phyloP scores from a whole-genome alignment of 1,140 invertebrate species.

The Elymnias hypermnestra region DNA sequence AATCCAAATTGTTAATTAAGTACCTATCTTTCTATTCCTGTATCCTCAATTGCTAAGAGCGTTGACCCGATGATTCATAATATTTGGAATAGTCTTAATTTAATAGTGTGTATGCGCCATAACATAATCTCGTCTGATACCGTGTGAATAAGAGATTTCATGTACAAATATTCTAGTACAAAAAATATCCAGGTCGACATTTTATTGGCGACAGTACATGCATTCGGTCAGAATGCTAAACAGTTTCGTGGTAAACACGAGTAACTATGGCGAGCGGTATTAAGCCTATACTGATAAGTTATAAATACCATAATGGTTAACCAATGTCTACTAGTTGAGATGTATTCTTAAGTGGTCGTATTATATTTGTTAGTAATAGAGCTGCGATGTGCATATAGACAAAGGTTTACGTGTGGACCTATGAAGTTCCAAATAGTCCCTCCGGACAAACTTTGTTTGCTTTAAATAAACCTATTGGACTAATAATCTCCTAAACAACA shows the following conservation, averaged over 20 bases:
- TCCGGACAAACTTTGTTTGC: conserved; percentile 40
- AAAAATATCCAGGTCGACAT: conserved; percentile 61
- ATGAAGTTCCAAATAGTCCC: conserved; percentile 49
- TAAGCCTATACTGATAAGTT: conserved; percentile 30
- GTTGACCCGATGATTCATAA: conserved; percentile 35
- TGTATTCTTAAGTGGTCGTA: conserved; percentile 32
- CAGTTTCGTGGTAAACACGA: conserved; percentile 64
- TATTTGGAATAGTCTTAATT: conserved; percentile 16
- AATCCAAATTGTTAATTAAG: conserved; percentile 28
- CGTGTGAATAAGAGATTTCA: conserved; percentile 55
- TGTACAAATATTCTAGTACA: conserved; percentile 52
- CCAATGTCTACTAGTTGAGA: conserved; percentile 3
- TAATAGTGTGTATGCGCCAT: conserved; percentile 6
- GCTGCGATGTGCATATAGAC: conserved; percentile 41
- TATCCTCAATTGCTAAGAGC: conserved; percentile 12
- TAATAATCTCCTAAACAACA: too few species aligned
- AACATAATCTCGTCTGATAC: conserved; percentile 21
- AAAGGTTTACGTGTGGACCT: conserved; percentile 52
- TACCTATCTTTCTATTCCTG: conserved; percentile 17
- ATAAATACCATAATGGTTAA: conserved; percentile 9
- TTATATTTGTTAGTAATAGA: conserved; percentile 41
- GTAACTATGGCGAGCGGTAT: conserved; percentile 40
- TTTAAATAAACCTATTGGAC: conserved; percentile 2
- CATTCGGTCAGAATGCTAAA: conserved; percentile 67
- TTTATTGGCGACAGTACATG: conserved; percentile 60